These are phyloP conservation scores for Poeciliopsis paucimaculata DNA, from an alignment of 2,797 vertebrate genomes.

Conservation along the genomic window DNA sequence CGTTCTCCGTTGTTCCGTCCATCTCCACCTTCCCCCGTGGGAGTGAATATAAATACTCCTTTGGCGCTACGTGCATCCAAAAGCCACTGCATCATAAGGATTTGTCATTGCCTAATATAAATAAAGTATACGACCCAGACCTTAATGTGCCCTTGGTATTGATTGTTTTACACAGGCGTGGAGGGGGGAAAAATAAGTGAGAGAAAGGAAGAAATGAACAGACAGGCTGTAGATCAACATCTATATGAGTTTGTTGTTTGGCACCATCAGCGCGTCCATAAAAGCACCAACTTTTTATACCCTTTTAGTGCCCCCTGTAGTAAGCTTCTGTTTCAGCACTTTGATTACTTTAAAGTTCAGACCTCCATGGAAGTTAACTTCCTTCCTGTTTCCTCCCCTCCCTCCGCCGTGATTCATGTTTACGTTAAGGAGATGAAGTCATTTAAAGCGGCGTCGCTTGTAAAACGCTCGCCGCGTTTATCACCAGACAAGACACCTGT, in stretches of 20 bases:
- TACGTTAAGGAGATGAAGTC: constrained; percentile 70
- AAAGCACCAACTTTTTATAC: constrained; percentile 72
- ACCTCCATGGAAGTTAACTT: constrained; percentile 68
- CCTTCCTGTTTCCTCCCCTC: constrained; percentile 29
- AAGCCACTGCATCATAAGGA: constrained; percentile 78
- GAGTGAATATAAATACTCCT: constrained; percentile 67
- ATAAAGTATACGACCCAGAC: constrained; percentile 79
- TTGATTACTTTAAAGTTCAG: constrained; percentile 63
- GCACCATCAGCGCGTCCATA: constrained; percentile 69
- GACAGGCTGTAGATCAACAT: constrained; percentile 75
- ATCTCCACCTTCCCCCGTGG: constrained; percentile 60
- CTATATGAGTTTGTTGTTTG: constrained; percentile 74
- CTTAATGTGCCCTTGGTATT: constrained; percentile 81
- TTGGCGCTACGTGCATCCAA: constrained; percentile 67
- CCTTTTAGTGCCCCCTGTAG: constrained; percentile 67
- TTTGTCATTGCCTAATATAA: constrained; percentile 82
- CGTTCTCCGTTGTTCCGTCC: constrained; percentile 73
- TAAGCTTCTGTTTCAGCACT: constrained; percentile 37
- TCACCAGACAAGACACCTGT: constrained; percentile 70
- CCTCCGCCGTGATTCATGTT: constrained; percentile 54
- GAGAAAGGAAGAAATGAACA: constrained; percentile 50
- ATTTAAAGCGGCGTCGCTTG: constrained; percentile 64
- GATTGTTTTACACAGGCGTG: constrained; percentile 74
- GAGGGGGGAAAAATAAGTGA: constrained; percentile 20
- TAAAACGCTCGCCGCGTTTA: constrained; percentile 55